phyloP scores from a whole-genome alignment of 92 coral and sea anemone species.

The Chrysogorgia sp. region DNA sequence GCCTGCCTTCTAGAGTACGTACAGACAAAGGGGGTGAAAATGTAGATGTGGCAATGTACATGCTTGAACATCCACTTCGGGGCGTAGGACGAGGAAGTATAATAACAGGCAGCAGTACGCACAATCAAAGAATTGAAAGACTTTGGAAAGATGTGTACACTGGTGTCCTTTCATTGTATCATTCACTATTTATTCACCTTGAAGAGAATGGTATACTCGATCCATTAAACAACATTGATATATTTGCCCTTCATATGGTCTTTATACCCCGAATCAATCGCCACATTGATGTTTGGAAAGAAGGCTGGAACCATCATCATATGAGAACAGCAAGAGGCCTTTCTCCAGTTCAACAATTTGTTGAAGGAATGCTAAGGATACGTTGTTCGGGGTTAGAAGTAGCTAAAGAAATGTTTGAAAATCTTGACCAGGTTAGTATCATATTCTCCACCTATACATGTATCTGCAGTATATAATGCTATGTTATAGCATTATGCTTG shows the following conservation, averaged over 20 bases:
- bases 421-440: constrained; percentile 5
- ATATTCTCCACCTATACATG: neutral
- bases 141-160: constrained; percentile 55
- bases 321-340: constrained; percentile 55
- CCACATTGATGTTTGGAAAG: constrained; percentile 52
- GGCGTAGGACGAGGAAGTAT: constrained; percentile 53
- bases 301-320: constrained; percentile 52
- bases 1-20: constrained; percentile 53
- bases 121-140: constrained; percentile 45
- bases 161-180: constrained; percentile 49
- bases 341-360: constrained; percentile 53
- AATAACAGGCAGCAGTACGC: constrained; percentile 61
- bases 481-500: too few species aligned
- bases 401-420: constrained; percentile 39
- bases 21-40: constrained; percentile 59
- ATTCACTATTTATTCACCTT: constrained; percentile 49
- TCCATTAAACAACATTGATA: constrained; percentile 37
- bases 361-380: neutral
- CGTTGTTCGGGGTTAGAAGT: constrained; percentile 38
- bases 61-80: constrained; percentile 30
- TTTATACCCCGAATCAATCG: constrained; percentile 51
- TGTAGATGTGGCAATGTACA: constrained; percentile 43
- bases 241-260: constrained; percentile 52
- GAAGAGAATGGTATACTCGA: constrained; percentile 49
- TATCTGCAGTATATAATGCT: too few species aligned